phyloP scores from a whole-genome alignment of 2,113 vertebrate species.

The Aphyosemion australe region DNA sequence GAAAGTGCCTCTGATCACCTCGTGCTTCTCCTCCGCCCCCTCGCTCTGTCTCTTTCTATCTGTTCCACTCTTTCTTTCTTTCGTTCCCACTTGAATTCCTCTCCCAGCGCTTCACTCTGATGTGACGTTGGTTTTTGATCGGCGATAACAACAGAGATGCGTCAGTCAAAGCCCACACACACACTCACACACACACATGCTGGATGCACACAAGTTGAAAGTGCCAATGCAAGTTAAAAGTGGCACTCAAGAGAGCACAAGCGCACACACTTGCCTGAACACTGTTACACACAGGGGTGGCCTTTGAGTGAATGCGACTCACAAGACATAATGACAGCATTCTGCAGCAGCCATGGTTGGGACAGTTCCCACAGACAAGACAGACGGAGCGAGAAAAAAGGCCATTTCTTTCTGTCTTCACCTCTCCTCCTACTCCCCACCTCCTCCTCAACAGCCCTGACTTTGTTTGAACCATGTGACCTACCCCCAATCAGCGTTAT shows the following conservation, averaged over 20 bases:
- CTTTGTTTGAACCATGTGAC: conserved; percentile 65
- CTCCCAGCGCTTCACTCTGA: conserved; percentile 69
- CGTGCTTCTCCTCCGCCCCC: conserved; percentile 70
- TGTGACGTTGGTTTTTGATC: conserved; percentile 69
- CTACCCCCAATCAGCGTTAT: conserved; percentile 31
- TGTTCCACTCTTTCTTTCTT: conserved; percentile 63
- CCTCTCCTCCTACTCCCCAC: conserved; percentile 68
- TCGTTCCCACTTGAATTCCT: conserved; percentile 76
- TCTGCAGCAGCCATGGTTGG: conserved; percentile 66
- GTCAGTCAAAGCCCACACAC: conserved; percentile 69
- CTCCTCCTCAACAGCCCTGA: conserved; percentile 65
- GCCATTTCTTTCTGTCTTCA: conserved; percentile 73
- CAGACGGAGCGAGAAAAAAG: conserved; percentile 67
- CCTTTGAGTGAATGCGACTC: conserved; percentile 66
- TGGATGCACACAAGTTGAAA: conserved; percentile 29
- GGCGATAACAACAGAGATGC: conserved; percentile 71
- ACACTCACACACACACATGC: conserved; percentile 11
- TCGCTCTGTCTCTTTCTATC: conserved; percentile 63
- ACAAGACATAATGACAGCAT: conserved; percentile 79
- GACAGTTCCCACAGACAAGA: conserved; percentile 80
- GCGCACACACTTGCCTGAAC: conserved; percentile 39
- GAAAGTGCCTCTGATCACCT: conserved; percentile 72
- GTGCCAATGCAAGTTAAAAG: conserved; percentile 58
- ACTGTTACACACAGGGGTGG: conserved; percentile 63
- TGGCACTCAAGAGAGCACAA: conserved; percentile 20